Conservation (phyloP, 2,113 vertebrate genomes). For the Petrocephalus microphthalmus region DNA sequence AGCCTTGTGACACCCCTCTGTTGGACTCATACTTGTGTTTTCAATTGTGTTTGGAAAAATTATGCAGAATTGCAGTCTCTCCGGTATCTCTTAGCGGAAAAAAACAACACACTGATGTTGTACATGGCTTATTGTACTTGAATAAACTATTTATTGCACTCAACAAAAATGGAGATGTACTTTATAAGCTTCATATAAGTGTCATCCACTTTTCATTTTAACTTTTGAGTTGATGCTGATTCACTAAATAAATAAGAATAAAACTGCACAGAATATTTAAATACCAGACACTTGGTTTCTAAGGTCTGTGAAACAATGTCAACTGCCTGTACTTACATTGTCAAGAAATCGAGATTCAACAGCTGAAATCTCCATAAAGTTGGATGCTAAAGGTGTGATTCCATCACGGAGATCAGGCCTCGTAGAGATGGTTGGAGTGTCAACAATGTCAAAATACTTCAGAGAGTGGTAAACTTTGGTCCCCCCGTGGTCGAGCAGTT, state of each 20-base stretch:
- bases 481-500: constrained; percentile 34
- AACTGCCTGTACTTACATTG: not conserved
- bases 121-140: not conserved
- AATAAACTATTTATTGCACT: not conserved
- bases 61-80: not conserved
- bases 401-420: constrained; percentile 47
- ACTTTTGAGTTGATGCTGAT: not conserved
- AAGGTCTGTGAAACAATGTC: not conserved
- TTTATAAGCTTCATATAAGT: not conserved
- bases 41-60: not conserved
- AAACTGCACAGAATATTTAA: not conserved
- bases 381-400: constrained; percentile 43
- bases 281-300: not conserved
- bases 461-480: constrained; percentile 43
- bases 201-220: not conserved
- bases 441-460: constrained; percentile 47
- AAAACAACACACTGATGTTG: not conserved
- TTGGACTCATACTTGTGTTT: not conserved
- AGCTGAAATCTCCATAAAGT: constrained; percentile 32
- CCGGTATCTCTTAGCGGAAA: not conserved
- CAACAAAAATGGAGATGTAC: not conserved
- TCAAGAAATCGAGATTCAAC: constrained; percentile 1
- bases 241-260: not conserved
- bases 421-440: constrained; percentile 28
- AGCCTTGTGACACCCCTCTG: not conserved